Evolutionary conservation across 2,888 invertebrate genomes (phyloP).

Genomic region (Eurytoma adleriae): DNA sequence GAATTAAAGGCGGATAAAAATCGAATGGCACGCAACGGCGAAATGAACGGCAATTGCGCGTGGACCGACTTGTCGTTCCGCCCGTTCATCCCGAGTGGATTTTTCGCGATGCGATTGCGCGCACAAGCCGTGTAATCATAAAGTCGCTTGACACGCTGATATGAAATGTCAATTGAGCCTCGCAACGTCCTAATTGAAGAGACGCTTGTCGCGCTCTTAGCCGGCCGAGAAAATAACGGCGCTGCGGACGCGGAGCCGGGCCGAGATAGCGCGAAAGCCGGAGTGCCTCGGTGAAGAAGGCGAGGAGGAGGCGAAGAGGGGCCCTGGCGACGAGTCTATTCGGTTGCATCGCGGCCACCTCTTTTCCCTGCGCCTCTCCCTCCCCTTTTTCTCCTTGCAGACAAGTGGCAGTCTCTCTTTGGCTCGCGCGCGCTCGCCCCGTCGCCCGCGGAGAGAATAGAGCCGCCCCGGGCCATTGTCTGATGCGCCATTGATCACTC

Average conservation of each 20-base stretch:
- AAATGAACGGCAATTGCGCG: no score
- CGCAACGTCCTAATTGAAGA: constrained; percentile 38
- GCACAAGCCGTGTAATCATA: constrained; percentile 22
- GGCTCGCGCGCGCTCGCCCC: not conserved
- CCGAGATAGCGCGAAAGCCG: not conserved
- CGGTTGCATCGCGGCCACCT: constrained; percentile 29
- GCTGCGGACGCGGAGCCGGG: not conserved
- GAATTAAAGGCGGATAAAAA: no score
- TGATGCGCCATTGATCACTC: constrained; percentile 55
- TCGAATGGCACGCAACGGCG: no score
- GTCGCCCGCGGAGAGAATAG: constrained; percentile 38
- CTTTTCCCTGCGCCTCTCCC: constrained; percentile 15
- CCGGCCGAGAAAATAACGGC: constrained; percentile 3
- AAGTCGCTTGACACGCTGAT: constrained; percentile 25
- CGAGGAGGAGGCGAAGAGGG: not conserved
- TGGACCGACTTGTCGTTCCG: no score
- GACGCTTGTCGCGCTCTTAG: constrained; percentile 4
- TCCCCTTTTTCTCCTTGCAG: not conserved
- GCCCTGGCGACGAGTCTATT: constrained; percentile 27
- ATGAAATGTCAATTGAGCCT: constrained; percentile 34
- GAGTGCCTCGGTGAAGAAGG: constrained; percentile 3
- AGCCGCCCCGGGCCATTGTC: constrained; percentile 53
- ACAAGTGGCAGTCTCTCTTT: constrained; percentile 38
- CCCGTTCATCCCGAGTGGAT: not conserved
- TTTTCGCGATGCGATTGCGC: constrained; percentile 9